Conservation (phyloP, 2,888 invertebrate species). For the Drosophila bunnanda region DNA sequence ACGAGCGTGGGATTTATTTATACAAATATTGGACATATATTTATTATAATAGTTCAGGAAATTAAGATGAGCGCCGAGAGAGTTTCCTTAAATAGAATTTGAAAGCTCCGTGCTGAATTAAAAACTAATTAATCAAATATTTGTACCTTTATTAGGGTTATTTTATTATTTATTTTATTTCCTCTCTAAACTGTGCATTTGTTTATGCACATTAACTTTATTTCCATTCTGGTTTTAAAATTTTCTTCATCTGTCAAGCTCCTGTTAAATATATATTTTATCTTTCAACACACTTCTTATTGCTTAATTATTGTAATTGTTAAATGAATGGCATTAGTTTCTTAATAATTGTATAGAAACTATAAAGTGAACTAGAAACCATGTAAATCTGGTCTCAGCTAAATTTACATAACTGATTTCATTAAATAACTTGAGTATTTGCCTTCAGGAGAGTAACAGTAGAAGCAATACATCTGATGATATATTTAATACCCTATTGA, state of each 20-base stretch:
- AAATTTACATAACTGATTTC: neutral
- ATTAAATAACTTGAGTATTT: neutral
- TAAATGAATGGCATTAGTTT: neutral
- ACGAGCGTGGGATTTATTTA: neutral
- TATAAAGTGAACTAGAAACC: neutral
- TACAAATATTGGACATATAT: neutral
- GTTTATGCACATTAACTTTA: neutral
- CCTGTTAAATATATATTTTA: neutral
- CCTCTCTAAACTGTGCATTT: neutral
- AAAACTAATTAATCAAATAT: neutral
- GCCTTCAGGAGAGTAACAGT: neutral
- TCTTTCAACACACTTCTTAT: neutral
- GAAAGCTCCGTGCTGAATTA: neutral
- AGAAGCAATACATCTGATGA: neutral
- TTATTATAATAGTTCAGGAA: neutral
- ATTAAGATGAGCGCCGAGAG: neutral
- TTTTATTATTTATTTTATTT: too few relatives aligned
- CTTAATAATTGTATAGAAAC: neutral
- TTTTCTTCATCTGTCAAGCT: neutral
- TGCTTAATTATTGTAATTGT: constrained; percentile 9
- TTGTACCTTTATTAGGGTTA: neutral
- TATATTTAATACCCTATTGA: neutral
- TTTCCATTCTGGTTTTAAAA: neutral
- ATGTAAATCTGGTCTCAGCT: neutral
- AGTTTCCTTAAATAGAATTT: neutral